Evolutionary conservation across 2,113 vertebrate genomes (phyloP).

Genomic region (Psephotus haematonotus): DNA sequence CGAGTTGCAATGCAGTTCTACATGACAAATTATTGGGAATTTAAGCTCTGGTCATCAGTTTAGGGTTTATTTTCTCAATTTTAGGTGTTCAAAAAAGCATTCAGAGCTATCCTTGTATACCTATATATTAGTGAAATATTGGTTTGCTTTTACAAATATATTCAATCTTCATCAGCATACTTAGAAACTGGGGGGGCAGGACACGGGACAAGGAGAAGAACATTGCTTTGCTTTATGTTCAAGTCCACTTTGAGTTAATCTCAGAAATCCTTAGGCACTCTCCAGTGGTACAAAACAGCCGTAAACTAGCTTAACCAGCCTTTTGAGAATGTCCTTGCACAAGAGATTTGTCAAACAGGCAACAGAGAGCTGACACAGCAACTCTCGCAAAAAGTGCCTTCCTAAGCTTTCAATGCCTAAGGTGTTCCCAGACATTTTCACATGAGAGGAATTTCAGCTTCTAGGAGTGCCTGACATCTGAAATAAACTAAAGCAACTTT

Average conservation of each 20-base stretch:
- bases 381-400: background rate
- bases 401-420: background rate
- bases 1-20: background rate
- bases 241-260: background rate
- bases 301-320: constrained; percentile 10
- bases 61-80: background rate
- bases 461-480: background rate
- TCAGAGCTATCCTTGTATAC: background rate
- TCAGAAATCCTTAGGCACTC: background rate
- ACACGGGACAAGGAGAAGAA: background rate
- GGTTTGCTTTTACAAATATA: background rate
- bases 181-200: background rate
- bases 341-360: constrained; percentile 13
- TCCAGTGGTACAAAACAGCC: background rate
- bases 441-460: background rate
- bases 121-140: background rate
- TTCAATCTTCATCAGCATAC: background rate
- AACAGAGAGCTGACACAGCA: background rate
- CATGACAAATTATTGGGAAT: background rate
- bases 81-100: background rate
- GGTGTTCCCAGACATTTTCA: background rate
- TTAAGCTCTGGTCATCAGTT: background rate
- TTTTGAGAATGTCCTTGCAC: constrained; percentile 14
- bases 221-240: background rate
- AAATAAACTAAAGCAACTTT: background rate